A percentile compares a stretch with the other conserved stretches of the same genome.
Conservation (phyloP, 2,888 invertebrate species). For the Hoplodrina ambigua region DNA sequence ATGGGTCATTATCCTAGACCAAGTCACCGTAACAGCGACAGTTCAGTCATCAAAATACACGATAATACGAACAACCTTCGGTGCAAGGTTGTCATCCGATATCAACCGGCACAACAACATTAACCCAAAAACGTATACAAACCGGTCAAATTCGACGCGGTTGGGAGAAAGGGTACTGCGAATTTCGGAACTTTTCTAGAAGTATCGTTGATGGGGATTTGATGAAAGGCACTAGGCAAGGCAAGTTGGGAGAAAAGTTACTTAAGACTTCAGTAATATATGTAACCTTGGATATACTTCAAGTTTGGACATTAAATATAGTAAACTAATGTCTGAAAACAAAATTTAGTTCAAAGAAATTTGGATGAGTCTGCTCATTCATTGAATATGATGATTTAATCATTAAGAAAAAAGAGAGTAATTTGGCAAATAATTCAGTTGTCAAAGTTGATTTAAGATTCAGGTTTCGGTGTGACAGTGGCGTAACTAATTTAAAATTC, state of each 20-base stretch:
- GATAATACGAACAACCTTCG: slow-evolving; percentile 70
- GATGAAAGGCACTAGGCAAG: slow-evolving; percentile 4
- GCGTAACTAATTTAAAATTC: slow-evolving; percentile 50
- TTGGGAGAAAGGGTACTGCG: slow-evolving; percentile 34
- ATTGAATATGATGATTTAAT: slow-evolving; percentile 16
- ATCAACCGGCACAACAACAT: slow-evolving; percentile 64
- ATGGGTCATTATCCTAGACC: slow-evolving; percentile 65
- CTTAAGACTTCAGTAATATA: not conserved
- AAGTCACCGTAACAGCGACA: slow-evolving; percentile 64
- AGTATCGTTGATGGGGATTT: slow-evolving; percentile 4
- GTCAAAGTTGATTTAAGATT: slow-evolving; percentile 47
- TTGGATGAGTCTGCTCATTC: not conserved
- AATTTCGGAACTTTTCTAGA: slow-evolving; percentile 25
- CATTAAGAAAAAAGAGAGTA: slow-evolving; percentile 24
- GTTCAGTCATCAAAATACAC: slow-evolving; percentile 58
- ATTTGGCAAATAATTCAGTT: slow-evolving; percentile 39
- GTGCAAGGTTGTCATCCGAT: slow-evolving; percentile 70
- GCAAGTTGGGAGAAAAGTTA: not conserved
- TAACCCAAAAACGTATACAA: slow-evolving; percentile 69
- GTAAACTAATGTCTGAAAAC: not conserved
- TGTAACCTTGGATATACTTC: not conserved
- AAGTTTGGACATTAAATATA: not conserved
- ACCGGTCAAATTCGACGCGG: slow-evolving; percentile 62
- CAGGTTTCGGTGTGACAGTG: slow-evolving; percentile 42
- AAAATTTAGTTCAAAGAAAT: slow-evolving; percentile 1